Evolutionary conservation across 2,113 vertebrate genomes (phyloP), one percentile per base, ranked within the genome.

Genomic region (Otocyon megalotis): DNA sequence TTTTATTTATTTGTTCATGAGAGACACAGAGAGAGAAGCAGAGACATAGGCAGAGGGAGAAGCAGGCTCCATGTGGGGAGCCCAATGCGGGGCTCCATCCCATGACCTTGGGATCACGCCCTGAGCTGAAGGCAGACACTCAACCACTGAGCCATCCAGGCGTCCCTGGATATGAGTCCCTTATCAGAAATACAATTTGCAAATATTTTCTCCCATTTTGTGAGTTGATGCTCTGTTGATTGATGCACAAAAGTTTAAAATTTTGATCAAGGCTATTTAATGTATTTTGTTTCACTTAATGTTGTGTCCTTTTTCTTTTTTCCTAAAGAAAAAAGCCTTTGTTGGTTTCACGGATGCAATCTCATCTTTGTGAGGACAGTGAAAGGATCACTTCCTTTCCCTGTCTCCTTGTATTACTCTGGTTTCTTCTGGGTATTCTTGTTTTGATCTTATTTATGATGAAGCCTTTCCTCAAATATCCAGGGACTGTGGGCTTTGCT

Each of bases 361-460:
- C 2, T 8, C 32, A 15, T 30, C 32, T 43, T 4, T 2, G 32
- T 37, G 26, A 26, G 12, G 53, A 19, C 19, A 8, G 1, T 0
- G 54, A 13, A 58, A 35, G 74, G 54, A 8, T 8, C 50, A 22
- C 16, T 32, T 53, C 37, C 35, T 17, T 67, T n/a, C 30, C 26
- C 32, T 53, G 5, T 37, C 19, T 69, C 30, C 50, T 20, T 9
- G 14, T 5, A 8, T 22, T 5, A 0, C 43, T 30, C 83, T 11
- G 2, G 22, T 17, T 24, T 58, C 11, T 67, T 15, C 19, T 32
- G 5, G 17, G 8, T 13, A 48, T 63, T 65, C n/a, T 62, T 54
- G 22, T 32, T 54, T 88, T 72, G n/a, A 8, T 14, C 50, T 50
- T 28, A 48, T 19, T 56, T 12, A 10, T 2, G 5, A 2, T 15